Evolutionary conservation across 2,888 invertebrate genomes (phyloP).

Genomic region (Notodonta ziczac): DNA sequence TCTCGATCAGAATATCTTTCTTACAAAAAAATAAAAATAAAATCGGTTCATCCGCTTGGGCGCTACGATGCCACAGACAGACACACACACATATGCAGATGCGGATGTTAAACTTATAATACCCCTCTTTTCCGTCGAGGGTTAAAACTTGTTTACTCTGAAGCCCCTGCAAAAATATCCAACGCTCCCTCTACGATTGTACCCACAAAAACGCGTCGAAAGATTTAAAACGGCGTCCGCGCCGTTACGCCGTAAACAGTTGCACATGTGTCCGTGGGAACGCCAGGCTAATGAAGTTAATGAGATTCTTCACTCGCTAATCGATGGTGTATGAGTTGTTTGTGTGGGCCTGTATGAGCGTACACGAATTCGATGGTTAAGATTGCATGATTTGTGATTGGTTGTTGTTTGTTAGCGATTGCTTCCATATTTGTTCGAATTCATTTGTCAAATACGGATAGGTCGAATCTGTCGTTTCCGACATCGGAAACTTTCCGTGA

Average conservation of each 20-base stretch:
- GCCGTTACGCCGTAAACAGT: conserved; percentile 58
- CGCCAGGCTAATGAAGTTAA: conserved; percentile 62
- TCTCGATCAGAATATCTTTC: too few species aligned
- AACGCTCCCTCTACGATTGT: conserved; percentile 37
- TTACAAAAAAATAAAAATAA: too few species aligned
- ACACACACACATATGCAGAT: too few species aligned
- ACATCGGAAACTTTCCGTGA: too few species aligned
- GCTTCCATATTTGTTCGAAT: too few species aligned
- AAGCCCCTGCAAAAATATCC: conserved; percentile 11
- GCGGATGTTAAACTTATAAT: too few species aligned
- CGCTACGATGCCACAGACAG: too few species aligned
- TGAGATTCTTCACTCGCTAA: conserved; percentile 70
- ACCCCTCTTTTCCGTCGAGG: neutral
- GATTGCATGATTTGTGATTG: conserved; percentile 2
- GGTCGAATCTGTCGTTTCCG: too few species aligned
- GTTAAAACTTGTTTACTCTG: neutral
- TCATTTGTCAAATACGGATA: too few species aligned
- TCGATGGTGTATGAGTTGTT: conserved; percentile 52
- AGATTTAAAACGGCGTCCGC: conserved; percentile 60
- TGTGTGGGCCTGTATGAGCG: conserved; percentile 28
- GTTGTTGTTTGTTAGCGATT: neutral
- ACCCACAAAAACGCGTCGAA: conserved; percentile 59
- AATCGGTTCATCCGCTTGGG: too few species aligned
- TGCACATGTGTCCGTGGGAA: conserved; percentile 78
- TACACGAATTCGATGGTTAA: conserved; percentile 35